Conservation (phyloP, 2,888 invertebrate species). For the Nomada goodeniana region DNA sequence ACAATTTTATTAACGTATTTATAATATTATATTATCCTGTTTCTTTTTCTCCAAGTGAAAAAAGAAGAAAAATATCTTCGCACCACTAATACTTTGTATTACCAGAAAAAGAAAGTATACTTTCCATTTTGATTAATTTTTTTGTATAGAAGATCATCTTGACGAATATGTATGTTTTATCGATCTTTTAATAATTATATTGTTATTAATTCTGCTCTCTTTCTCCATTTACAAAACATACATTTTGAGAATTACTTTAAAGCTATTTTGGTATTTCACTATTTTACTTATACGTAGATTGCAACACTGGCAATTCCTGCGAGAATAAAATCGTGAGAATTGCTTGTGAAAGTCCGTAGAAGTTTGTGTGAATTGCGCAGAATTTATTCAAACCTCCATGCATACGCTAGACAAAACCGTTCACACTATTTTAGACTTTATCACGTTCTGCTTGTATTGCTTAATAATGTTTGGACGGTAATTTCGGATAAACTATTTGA, state of each 20-base stretch:
- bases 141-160: too few relatives aligned
- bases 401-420: neutral
- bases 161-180: too few relatives aligned
- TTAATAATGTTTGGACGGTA: neutral
- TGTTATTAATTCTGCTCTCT: too few relatives aligned
- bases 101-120: too few relatives aligned
- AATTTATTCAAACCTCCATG: slow-evolving; percentile 4
- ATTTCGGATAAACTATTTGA: neutral
- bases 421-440: slow-evolving; percentile 1
- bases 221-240: neutral
- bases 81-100: too few relatives aligned
- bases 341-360: slow-evolving; percentile 3
- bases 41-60: too few relatives aligned
- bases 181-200: too few relatives aligned
- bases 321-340: slow-evolving; percentile 26
- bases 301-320: neutral
- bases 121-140: too few relatives aligned
- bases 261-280: neutral
- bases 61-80: too few relatives aligned
- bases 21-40: too few relatives aligned
- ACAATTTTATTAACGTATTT: too few relatives aligned
- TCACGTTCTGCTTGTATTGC: neutral
- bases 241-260: neutral
- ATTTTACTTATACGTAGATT: neutral
- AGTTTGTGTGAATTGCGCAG: slow-evolving; percentile 33